phyloP scores from a whole-genome alignment of 1,140 invertebrate genomes.

The Pseudachorutes palmiensis region DNA sequence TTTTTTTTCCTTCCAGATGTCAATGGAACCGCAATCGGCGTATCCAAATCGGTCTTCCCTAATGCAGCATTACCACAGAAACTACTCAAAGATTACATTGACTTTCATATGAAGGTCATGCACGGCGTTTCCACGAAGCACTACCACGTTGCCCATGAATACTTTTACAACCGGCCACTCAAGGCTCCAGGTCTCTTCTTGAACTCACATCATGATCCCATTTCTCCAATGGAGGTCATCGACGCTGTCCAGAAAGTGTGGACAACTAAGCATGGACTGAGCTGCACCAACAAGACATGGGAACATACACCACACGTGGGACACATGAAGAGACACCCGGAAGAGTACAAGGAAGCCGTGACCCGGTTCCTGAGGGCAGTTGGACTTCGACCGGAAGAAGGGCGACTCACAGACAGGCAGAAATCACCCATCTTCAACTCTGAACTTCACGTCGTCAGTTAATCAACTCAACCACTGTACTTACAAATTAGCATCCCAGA shows the following conservation, averaged over 20 bases:
- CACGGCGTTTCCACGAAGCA: slow-evolving; percentile 23
- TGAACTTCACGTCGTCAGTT: background rate
- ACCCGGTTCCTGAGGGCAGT: slow-evolving; percentile 12
- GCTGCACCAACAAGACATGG: slow-evolving; percentile 21
- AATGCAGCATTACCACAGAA: slow-evolving; percentile 18
- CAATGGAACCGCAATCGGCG: slow-evolving; percentile 20
- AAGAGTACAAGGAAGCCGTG: slow-evolving; percentile 28
- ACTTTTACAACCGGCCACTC: slow-evolving; percentile 27
- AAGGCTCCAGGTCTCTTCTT: slow-evolving; percentile 23
- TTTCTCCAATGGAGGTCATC: slow-evolving; percentile 21
- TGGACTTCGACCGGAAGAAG: background rate
- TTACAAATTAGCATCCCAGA: too few relatives aligned
- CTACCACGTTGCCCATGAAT: slow-evolving; percentile 14
- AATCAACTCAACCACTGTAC: too few relatives aligned
- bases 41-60: slow-evolving; percentile 22
- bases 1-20: slow-evolving; percentile 12
- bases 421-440: background rate
- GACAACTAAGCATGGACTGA: background rate
- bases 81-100: slow-evolving; percentile 20
- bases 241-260: slow-evolving; percentile 15
- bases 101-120: slow-evolving; percentile 24
- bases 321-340: slow-evolving; percentile 30
- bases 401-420: background rate
- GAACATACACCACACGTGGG: slow-evolving; percentile 29
- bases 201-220: slow-evolving; percentile 21